Conservation (phyloP, 2,797 vertebrate species). For the Acanthurus tractus region DNA sequence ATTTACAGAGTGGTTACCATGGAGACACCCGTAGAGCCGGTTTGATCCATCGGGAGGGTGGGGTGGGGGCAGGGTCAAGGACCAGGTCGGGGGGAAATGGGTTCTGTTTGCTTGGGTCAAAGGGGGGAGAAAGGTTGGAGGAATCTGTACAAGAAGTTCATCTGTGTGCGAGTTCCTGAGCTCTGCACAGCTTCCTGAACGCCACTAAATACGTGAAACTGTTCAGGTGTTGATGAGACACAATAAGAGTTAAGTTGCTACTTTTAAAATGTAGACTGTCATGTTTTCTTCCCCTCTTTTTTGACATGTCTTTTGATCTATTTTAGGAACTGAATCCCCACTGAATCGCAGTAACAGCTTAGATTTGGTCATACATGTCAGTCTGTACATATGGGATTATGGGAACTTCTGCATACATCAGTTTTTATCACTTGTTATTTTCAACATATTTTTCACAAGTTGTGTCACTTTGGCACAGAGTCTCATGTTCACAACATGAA, state of each 20-base stretch:
- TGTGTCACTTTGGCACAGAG: constrained; percentile 79
- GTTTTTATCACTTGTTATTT: constrained; percentile 42
- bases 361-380: constrained; percentile 67
- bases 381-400: constrained; percentile 51
- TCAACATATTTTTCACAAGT: constrained; percentile 44
- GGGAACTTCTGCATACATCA: constrained; percentile 20
- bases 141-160: constrained; percentile 70
- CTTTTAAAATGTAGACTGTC: constrained; percentile 34
- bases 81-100: constrained; percentile 10
- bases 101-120: constrained; percentile 51
- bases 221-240: constrained; percentile 43
- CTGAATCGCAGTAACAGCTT: constrained; percentile 45
- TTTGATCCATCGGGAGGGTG: constrained; percentile 55
- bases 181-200: constrained; percentile 57
- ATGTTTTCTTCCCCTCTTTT: constrained; percentile 10
- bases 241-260: constrained; percentile 36
- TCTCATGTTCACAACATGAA: constrained; percentile 69
- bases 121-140: constrained; percentile 30
- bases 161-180: constrained; percentile 63
- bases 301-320: constrained; percentile 38
- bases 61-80: constrained; percentile 27
- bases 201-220: constrained; percentile 28
- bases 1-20: constrained; percentile 78
- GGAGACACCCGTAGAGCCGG: constrained; percentile 75
- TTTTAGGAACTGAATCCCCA: constrained; percentile 34